These are phyloP conservation scores for Psilanteris sp. DNA, from an alignment of 1,140 invertebrate genomes.

Conservation along the genomic window DNA sequence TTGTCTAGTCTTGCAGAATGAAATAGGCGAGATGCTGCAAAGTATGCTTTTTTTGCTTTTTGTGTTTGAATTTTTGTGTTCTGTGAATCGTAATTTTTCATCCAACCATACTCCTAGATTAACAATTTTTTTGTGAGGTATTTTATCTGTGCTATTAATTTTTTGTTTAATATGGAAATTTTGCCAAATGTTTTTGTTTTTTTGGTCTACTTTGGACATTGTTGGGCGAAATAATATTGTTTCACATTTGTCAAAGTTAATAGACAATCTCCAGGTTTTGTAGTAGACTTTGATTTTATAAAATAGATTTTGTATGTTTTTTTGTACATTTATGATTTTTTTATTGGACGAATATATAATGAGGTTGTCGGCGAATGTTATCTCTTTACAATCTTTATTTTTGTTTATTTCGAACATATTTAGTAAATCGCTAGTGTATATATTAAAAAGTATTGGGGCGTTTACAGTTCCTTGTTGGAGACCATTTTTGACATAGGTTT, in stretches of 20 bases:
- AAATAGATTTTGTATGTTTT: conserved; percentile 6
- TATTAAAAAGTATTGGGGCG: too few species aligned
- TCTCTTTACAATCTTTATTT: neutral
- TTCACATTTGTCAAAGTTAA: conserved; percentile 42
- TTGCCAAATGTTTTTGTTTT: conserved; percentile 17
- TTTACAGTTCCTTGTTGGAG: conserved; percentile 14
- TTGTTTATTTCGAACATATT: conserved; percentile 7
- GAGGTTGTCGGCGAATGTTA: conserved; percentile 19
- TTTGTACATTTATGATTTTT: conserved; percentile 8
- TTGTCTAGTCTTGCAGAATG: neutral
- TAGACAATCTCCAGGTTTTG: conserved; percentile 30
- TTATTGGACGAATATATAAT: conserved; percentile 3
- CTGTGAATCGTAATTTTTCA: conserved; percentile 1
- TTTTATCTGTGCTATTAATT: conserved; percentile 1
- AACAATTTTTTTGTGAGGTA: conserved; percentile 17
- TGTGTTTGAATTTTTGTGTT: conserved; percentile 13
- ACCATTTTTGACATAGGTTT: conserved; percentile 12
- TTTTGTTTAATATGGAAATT: conserved; percentile 19
- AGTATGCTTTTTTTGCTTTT: conserved; percentile 29
- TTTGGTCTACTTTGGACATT: neutral
- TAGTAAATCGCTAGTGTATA: conserved; percentile 23
- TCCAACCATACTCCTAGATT: conserved; percentile 10
- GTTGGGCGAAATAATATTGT: conserved; percentile 40
- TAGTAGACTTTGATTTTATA: conserved; percentile 25
- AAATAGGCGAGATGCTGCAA: conserved; percentile 12